Conservation (phyloP, 2,888 invertebrate species). For the Ellobium chinense region DNA sequence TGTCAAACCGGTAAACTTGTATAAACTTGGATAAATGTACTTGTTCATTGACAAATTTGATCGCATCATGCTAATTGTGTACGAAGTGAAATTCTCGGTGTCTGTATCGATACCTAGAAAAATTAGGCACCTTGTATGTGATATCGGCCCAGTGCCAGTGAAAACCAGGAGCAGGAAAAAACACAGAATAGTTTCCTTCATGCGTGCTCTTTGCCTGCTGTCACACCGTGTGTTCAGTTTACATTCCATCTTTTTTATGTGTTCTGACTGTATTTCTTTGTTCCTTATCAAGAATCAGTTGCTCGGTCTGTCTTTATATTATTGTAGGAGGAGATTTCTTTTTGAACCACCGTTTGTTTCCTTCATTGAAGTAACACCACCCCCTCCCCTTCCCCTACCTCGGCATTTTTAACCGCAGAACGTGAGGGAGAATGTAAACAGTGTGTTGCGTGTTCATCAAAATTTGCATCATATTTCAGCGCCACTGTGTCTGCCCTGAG, state of each 20-base stretch:
- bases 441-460: not conserved
- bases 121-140: too few species aligned
- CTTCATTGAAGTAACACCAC: not conserved
- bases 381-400: too few species aligned
- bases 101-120: too few species aligned
- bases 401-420: not conserved
- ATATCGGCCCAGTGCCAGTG: too few species aligned
- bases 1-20: too few species aligned
- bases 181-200: conserved; percentile 18
- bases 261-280: conserved; percentile 17
- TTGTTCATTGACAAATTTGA: too few species aligned
- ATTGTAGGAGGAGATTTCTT: not conserved
- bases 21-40: too few species aligned
- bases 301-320: not conserved
- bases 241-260: conserved; percentile 17
- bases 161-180: conserved; percentile 2
- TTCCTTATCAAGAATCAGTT: conserved; percentile 21
- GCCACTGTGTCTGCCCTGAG: too few species aligned
- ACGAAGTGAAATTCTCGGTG: too few species aligned
- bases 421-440: not conserved
- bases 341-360: not conserved
- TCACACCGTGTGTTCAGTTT: conserved; percentile 21
- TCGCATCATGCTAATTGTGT: too few species aligned
- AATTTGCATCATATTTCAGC: not conserved
- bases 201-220: conserved; percentile 20